Percentiles rank a stretch among this genome's conserved stretches.
These are phyloP conservation scores for Furnarius figulus DNA, from an alignment of 2,113 vertebrate species.

Conservation along the genomic window DNA sequence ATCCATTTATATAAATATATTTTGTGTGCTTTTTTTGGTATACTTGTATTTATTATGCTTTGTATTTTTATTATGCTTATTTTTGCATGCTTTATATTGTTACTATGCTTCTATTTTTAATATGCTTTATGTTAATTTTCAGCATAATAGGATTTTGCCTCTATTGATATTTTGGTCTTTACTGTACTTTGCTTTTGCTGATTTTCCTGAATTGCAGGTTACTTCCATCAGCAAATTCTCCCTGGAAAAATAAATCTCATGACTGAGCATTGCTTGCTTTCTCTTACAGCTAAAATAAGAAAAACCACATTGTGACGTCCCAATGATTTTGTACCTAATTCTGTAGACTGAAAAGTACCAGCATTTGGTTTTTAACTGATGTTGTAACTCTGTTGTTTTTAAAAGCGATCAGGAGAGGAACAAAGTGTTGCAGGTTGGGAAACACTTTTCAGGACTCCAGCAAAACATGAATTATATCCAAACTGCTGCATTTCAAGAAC, in stretches of 20 bases:
- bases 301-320: not conserved
- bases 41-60: not conserved
- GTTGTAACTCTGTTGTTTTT: not conserved
- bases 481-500: not conserved
- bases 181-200: not conserved
- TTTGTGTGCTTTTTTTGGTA: not conserved
- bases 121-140: not conserved
- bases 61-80: not conserved
- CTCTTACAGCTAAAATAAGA: not conserved
- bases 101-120: not conserved
- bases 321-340: not conserved
- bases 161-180: not conserved
- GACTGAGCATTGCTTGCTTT: not conserved
- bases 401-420: not conserved
- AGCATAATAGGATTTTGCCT: not conserved
- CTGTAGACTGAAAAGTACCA: not conserved
- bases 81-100: not conserved
- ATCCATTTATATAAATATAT: not conserved
- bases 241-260: constrained; percentile 18
- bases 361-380: not conserved
- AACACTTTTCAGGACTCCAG: not conserved
- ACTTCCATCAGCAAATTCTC: constrained; percentile 29
- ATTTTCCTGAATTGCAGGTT: constrained; percentile 13
- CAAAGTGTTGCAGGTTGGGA: not conserved
- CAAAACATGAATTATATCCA: not conserved